A percentile compares a stretch with the other conserved stretches of the same genome.
Evolutionary conservation across 2,797 vertebrate genomes (phyloP).

Genomic region (Gila robusta): DNA sequence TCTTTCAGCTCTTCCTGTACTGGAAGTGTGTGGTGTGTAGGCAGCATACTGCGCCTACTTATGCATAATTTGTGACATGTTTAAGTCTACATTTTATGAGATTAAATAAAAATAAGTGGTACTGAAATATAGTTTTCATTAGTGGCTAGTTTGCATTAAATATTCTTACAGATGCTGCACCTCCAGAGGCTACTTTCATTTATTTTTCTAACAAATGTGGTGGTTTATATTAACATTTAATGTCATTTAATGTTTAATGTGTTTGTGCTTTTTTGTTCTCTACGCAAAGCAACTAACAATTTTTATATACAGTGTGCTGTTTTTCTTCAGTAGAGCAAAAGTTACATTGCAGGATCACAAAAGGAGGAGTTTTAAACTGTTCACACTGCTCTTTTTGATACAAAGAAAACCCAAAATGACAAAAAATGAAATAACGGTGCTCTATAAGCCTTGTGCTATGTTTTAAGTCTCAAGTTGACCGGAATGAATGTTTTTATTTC

Average conservation of each 20-base stretch:
- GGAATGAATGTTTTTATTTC: neutral
- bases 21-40: neutral
- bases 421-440: too few relatives aligned
- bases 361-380: too few relatives aligned
- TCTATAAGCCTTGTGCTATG: neutral
- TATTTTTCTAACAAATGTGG: neutral
- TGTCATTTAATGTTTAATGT: constrained; percentile 7
- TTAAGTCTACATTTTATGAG: neutral
- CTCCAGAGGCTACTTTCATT: constrained; percentile 10
- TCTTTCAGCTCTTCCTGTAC: neutral
- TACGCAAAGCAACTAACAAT: neutral
- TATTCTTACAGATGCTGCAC: neutral
- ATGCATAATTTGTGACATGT: constrained; percentile 15
- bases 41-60: neutral
- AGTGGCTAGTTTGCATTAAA: constrained; percentile 9
- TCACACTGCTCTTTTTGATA: neutral
- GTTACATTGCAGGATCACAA: neutral
- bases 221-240: constrained; percentile 16
- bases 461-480: neutral
- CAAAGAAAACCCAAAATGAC: neutral
- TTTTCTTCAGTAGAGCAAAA: neutral
- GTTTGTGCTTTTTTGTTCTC: neutral
- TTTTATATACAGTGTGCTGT: too few relatives aligned
- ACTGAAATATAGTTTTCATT: constrained; percentile 6
- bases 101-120: neutral